phyloP scores from a whole-genome alignment of 2,888 invertebrate species.

The Drosophila atroscutellata region DNA sequence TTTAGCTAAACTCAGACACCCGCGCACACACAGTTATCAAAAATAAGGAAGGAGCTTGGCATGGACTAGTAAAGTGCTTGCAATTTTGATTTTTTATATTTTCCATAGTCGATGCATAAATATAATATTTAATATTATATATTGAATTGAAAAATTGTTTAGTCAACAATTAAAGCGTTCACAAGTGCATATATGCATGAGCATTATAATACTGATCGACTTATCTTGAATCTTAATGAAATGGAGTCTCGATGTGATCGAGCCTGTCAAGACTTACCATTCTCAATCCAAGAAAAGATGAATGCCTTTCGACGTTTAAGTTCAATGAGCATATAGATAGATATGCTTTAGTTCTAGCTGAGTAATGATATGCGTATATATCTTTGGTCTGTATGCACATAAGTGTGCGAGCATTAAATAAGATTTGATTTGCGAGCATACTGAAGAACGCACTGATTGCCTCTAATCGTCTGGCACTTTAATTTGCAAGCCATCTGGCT shows the following conservation, averaged over 20 bases:
- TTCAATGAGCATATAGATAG: background rate
- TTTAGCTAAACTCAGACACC: conserved; percentile 61
- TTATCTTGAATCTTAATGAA: background rate
- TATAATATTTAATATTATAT: background rate
- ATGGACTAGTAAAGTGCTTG: conserved; percentile 17
- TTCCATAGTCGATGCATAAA: background rate
- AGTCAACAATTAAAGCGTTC: background rate
- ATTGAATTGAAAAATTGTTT: background rate
- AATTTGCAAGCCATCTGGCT: conserved; percentile 73
- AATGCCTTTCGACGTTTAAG: no score
- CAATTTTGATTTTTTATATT: conserved; percentile 20
- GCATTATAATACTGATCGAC: background rate
- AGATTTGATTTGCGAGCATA: conserved; percentile 10
- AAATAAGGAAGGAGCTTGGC: conserved; percentile 4
- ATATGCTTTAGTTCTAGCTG: background rate
- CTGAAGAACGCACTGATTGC: conserved; percentile 67
- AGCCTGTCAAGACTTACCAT: background rate
- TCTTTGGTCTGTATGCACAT: background rate
- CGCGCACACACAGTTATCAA: conserved; percentile 8
- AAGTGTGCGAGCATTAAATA: conserved; percentile 3
- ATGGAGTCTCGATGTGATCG: background rate
- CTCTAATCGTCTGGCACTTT: conserved; percentile 73
- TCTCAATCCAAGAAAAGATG: no score
- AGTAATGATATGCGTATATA: conserved; percentile 3
- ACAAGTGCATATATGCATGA: background rate